These are phyloP conservation scores for Strigamia maritima DNA, from an alignment of 2,888 invertebrate species.

Conservation along the genomic window DNA sequence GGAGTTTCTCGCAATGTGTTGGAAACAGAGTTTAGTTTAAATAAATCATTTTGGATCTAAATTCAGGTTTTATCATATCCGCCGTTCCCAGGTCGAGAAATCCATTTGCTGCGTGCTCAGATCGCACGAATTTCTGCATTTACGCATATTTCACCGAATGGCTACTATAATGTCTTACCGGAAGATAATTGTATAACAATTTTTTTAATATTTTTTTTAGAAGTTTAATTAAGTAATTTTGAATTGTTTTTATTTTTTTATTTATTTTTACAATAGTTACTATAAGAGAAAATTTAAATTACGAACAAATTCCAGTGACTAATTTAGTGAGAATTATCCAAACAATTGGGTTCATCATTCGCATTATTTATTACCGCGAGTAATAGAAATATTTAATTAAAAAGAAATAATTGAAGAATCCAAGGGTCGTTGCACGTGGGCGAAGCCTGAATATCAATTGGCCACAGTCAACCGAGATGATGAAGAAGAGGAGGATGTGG, in stretches of 20 bases:
- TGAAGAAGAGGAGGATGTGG: neutral
- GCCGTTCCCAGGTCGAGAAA: conserved; percentile 79
- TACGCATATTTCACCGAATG: conserved; percentile 76
- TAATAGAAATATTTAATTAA: too few species aligned
- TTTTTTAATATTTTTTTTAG: too few species aligned
- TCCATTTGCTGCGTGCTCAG: conserved; percentile 76
- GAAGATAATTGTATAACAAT: conserved; percentile 67
- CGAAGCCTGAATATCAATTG: neutral
- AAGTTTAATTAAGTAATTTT: too few species aligned
- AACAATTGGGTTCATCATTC: conserved; percentile 83
- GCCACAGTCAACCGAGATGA: neutral
- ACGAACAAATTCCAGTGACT: conserved; percentile 65
- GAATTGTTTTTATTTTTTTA: conserved; percentile 58
- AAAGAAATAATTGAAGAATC: too few species aligned
- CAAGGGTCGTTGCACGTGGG: conserved; percentile 1
- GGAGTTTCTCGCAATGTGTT: too few species aligned
- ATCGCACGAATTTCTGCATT: conserved; percentile 78
- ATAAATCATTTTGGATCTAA: too few species aligned
- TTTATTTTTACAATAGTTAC: conserved; percentile 55
- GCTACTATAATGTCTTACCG: conserved; percentile 59
- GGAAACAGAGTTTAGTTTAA: too few species aligned
- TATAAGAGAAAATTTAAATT: conserved; percentile 64
- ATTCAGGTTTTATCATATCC: conserved; percentile 69
- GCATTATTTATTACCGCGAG: conserved; percentile 72
- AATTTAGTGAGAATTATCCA: conserved; percentile 66